phyloP scores from a whole-genome alignment of 2,888 invertebrate genomes.

The Meiosimyza decipiens region DNA sequence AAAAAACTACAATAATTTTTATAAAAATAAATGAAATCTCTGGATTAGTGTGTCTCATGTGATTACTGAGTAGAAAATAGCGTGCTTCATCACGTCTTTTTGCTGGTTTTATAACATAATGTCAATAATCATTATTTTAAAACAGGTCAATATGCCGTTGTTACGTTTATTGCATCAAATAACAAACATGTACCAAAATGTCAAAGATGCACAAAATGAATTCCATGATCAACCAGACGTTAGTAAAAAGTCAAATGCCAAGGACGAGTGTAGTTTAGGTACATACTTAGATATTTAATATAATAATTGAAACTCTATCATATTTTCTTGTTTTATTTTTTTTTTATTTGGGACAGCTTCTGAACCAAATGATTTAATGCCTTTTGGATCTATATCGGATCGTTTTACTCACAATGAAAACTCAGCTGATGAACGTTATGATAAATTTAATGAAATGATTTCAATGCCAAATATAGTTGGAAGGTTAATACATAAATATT shows the following conservation, averaged over 20 bases:
- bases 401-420: conserved; percentile 62
- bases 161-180: conserved; percentile 93
- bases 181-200: conserved; percentile 97
- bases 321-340: not conserved
- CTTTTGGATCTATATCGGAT: conserved; percentile 62
- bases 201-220: conserved; percentile 93
- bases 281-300: conserved; percentile 30
- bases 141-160: conserved; percentile 91
- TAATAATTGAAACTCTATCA: no score
- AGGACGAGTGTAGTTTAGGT: conserved; percentile 74
- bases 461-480: conserved; percentile 54
- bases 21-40: no score
- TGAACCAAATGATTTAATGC: conserved; percentile 64
- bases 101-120: no score
- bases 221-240: conserved; percentile 77
- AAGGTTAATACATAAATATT: conserved; percentile 44
- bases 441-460: conserved; percentile 65
- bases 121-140: not conserved
- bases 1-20: no score
- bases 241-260: conserved; percentile 67
- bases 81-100: no score
- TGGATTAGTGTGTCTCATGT: no score
- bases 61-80: no score
- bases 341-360: conserved; percentile 54
- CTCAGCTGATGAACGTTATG: conserved; percentile 65